Percentiles rank a stretch among this genome's conserved stretches.
These are phyloP conservation scores for Etheostoma spectabile DNA, from an alignment of 2,113 vertebrate genomes.

Conservation along the genomic window DNA sequence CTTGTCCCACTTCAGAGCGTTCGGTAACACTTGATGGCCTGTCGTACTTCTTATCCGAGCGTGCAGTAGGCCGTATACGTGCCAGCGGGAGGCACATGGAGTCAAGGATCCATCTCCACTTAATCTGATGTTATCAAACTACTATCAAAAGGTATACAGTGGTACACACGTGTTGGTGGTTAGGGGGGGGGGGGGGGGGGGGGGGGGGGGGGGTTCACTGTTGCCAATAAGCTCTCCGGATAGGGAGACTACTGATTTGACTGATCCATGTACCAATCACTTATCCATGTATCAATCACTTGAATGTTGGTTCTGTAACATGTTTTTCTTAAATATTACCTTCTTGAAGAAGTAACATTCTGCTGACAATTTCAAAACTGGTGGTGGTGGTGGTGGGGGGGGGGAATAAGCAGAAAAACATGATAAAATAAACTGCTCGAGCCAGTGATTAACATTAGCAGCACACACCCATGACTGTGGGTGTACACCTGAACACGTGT, in stretches of 20 bases:
- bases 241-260: background rate
- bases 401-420: background rate
- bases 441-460: background rate
- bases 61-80: constrained; percentile 96
- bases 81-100: constrained; percentile 85
- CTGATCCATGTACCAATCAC: background rate
- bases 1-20: constrained; percentile 98
- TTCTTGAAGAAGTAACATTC: background rate
- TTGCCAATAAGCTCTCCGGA: background rate
- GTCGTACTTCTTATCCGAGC: constrained; percentile 98
- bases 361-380: background rate
- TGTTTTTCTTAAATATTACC: background rate
- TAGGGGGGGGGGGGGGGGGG: background rate
- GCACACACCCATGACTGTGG: background rate
- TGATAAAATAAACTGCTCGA: too few relatives aligned
- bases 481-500: background rate
- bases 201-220: too few relatives aligned
- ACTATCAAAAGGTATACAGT: background rate
- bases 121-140: background rate
- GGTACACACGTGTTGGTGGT: background rate
- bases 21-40: constrained; percentile 99
- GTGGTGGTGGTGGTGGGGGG: too few relatives aligned
- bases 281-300: background rate
- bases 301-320: background rate
- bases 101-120: constrained; percentile 81